Evolutionary conservation across 2,113 vertebrate genomes (phyloP), one percentile per base, ranked within the genome.

Genomic region (Macquaria ambigua): DNA sequence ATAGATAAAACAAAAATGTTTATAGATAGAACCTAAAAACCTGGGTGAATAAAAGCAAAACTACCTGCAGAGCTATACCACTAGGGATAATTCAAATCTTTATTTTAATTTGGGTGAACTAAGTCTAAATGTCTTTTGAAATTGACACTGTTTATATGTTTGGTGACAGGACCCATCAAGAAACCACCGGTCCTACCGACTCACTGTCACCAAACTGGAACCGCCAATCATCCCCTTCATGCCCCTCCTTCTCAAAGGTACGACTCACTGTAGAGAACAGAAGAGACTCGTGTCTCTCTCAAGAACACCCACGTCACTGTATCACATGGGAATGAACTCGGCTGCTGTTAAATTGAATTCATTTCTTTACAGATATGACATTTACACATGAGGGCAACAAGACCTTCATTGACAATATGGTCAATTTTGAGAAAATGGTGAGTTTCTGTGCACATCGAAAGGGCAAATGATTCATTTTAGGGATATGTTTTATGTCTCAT

Each of bases 361-460:
- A 91, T 96, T 81, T 66, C 82, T 91, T 84, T 90, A 84, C 95
- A 99, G 98, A 99, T 90, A 99, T 99, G 98, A 99, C 97, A 7
- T 99, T 99, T 93, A 99, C 97, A 90, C 97, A 99, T 46, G 98
- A 99, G 86, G 98, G 98, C 81, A 99, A 99, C 97, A 99, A 98
- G 95, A 99, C 98, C 0, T 97, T 97, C 90, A 96, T 96, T 92
- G 98, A 98, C 94, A 97, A 92, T 87, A 96, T 99, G 92, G 97
- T 99, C 91, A 99, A 99, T 95, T 99, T 99, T 90, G 98, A 99
- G 95, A 99, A 99, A 97, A 99, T 99, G 97, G 98, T 99, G 96
- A 37, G 97, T 97, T 75, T 69, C 14, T 74, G 21, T 64, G 9
- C 18, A n/a, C 23, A 8, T 0, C 68, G 1, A 52, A 63, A 18